Base-by-base conservation (phyloP, 2,113 vertebrate genomes). In the Meriones unguiculatus region DNA sequence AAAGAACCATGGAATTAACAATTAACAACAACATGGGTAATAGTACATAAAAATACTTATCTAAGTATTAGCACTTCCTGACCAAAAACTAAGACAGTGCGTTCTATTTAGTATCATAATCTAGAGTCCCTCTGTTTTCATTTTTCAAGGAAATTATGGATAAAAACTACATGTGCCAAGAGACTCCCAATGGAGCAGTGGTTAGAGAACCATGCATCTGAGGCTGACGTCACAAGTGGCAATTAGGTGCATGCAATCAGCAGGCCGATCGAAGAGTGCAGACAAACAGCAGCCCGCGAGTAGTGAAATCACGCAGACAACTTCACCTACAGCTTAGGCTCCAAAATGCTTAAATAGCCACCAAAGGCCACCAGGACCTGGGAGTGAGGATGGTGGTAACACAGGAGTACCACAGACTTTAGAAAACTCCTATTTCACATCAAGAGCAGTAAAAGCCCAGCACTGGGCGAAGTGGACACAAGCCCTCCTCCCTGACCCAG, bases 161-260 rank as follows among this genome's bases (percentile, higher is more conserved):
- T 78, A 95, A 70, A 94, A 97, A 82, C 52, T 89, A 72, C 77
- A 92, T 62, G 89, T 35, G 75, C 35, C 89, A 87, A 94, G 69
- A 22, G 6, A 94, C 82, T 93, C 70, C 93, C 76, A 93, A 11
- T 1, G 54, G 85, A 92, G 86, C 41, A 30, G 76, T 62, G 30
- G 87, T 96, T 80, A 96, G 70, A 85, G 82, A 91, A 90, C 57
- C 35, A n/a, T 35, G 82, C 57, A 89, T 52, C 28, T 41, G 17
- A 4, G 41, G n/a, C 65, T 46, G n/a, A 93, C 5, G 12, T 96
- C 94, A 93, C 69, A 91, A 87, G 93, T 80, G 86, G 86, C 87
- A 97, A 97, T 94, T 93, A 94, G 91, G 64, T 78, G 41, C 67
- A 85, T 75, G 62, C 90, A 91, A 91, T 93, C 91, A 93, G 89